phyloP scores from a whole-genome alignment of 2,888 invertebrate genomes.

The Heliconius hortense region DNA sequence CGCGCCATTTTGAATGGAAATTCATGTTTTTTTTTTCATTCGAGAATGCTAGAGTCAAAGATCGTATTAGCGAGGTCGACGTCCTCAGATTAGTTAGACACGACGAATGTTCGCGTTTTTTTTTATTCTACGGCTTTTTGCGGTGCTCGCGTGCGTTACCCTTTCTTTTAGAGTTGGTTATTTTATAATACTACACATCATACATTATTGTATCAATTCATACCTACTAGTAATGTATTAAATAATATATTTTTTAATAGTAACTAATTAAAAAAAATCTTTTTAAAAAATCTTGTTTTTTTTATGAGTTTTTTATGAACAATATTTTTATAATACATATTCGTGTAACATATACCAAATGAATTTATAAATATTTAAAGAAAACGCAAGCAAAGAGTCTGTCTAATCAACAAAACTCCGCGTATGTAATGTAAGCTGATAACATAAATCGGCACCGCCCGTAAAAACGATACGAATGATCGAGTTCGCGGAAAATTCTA shows the following conservation, averaged over 20 bases:
- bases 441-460: slow-evolving; percentile 40
- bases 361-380: slow-evolving; percentile 15
- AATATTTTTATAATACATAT: too few species aligned
- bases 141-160: slow-evolving; percentile 70
- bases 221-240: background rate
- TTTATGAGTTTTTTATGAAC: too few species aligned
- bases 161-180: slow-evolving; percentile 46
- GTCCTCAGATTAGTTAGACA: slow-evolving; percentile 70
- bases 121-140: slow-evolving; percentile 68
- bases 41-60: slow-evolving; percentile 51
- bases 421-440: slow-evolving; percentile 37
- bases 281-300: background rate
- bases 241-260: background rate
- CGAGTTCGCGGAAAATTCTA: slow-evolving; percentile 55
- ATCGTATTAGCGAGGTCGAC: slow-evolving; percentile 68
- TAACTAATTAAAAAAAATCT: background rate
- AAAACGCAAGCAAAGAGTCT: slow-evolving; percentile 24
- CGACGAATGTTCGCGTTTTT: slow-evolving; percentile 55
- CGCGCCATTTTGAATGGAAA: slow-evolving; percentile 46
- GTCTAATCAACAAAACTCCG: slow-evolving; percentile 32
- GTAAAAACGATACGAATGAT: slow-evolving; percentile 55
- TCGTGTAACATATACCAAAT: background rate
- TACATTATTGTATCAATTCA: background rate
- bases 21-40: slow-evolving; percentile 52
- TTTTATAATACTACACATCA: background rate